Evolutionary conservation across 2,888 invertebrate species (phyloP), one percentile per base, ranked within the genome.

Genomic region (Papilio protenor): DNA sequence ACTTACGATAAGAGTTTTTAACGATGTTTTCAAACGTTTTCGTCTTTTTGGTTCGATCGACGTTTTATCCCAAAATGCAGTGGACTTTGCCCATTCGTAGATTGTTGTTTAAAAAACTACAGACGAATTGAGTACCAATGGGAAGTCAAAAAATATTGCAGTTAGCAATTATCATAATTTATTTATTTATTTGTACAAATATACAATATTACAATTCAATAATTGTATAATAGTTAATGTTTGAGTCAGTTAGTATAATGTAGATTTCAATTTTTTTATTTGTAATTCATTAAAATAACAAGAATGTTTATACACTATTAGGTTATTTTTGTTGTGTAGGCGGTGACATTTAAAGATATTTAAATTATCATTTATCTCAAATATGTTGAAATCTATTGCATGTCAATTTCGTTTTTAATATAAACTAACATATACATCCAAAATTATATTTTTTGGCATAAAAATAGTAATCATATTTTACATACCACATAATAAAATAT

Each of bases 281-380:
- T 52, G 18, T 49, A 52, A 40, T 40, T 55, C 2, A 55, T n/a
- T 21, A 55, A 55, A 55, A 55, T 4, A 16, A 64, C 10, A 33
- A 64, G 40, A 33, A 64, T 64, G n/a, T 18, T 40, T 64, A 40
- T 64, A 3, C 6, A 1, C 12, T 59, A 33, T 33, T 27, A 16
- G 18, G 8, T 33, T 59, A 33, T 73, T 73, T 47, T 18, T 12
- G 16, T 64, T 77, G 55, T 55, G 76, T 72, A 21, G 72, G 72
- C 64, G 52, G 49, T 27, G 64, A 57, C 69, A 70, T 70, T 57
- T 70, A 57, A 45, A 66, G 12, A 59, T 70, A 3, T 70, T 21
- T 40, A 33, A 27, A 40, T 27, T 45, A 23, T 75, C 75, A 70
- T 45, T 59, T 76, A 70, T 76, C 59, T 4, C 70, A 76, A 71